Evolutionary conservation across 2,797 vertebrate species (phyloP).

Genomic region (Xiphophorus birchmanni): DNA sequence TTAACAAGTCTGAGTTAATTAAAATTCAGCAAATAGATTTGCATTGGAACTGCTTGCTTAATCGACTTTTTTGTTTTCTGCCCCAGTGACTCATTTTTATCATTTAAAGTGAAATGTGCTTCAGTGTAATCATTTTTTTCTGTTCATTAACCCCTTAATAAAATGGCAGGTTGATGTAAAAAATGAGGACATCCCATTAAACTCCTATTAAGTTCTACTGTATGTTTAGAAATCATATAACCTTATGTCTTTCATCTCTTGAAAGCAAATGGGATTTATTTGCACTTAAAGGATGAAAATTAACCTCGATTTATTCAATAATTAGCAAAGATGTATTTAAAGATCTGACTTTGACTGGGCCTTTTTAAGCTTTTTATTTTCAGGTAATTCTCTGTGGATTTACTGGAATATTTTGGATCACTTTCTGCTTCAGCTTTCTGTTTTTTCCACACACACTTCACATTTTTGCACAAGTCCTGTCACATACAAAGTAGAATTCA

Average conservation of each 20-base stretch:
- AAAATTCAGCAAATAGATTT: background rate
- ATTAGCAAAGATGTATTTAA: background rate
- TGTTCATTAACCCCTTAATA: background rate
- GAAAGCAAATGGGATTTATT: background rate
- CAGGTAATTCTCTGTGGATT: background rate
- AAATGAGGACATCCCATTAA: background rate
- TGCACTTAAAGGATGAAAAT: background rate
- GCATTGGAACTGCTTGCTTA: background rate
- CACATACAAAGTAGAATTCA: background rate
- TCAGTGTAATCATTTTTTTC: background rate
- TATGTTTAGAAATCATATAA: background rate
- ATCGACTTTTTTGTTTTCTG: background rate
- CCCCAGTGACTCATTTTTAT: constrained; percentile 2
- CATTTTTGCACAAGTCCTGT: background rate
- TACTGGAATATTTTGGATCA: background rate
- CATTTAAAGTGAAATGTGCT: background rate
- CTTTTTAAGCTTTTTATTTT: background rate
- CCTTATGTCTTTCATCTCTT: background rate
- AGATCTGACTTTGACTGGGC: background rate
- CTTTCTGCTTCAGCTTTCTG: background rate
- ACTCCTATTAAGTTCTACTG: background rate
- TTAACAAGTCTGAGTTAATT: constrained; percentile 9
- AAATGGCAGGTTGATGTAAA: background rate
- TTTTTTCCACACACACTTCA: background rate
- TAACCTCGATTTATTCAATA: background rate